Evolutionary conservation across 2,888 invertebrate species (phyloP).

Genomic region (Coelogynopora nodosa): DNA sequence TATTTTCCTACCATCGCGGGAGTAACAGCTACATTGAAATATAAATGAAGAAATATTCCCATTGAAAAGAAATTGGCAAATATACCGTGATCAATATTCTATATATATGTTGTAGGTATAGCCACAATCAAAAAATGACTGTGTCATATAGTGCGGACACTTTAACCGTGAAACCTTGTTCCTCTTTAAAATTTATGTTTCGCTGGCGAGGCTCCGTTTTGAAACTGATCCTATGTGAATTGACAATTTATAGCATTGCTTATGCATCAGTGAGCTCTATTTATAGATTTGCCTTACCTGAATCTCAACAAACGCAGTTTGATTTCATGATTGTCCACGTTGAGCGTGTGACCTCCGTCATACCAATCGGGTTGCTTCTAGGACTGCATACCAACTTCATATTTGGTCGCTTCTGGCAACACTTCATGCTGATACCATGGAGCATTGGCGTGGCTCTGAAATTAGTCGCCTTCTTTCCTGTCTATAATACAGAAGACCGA

Average conservation of each 20-base stretch:
- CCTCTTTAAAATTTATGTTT: not conserved
- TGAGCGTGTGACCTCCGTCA: not conserved
- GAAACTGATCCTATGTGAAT: not conserved
- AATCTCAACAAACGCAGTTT: not conserved
- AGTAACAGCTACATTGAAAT: too few relatives aligned
- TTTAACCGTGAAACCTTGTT: not conserved
- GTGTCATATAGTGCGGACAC: too few relatives aligned
- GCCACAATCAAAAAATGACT: too few relatives aligned
- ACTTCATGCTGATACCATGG: not conserved
- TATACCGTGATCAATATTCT: too few relatives aligned
- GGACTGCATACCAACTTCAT: conserved; percentile 16
- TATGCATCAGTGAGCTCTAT: not conserved
- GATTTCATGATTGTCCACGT: not conserved
- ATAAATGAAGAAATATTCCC: too few relatives aligned
- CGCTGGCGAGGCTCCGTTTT: not conserved
- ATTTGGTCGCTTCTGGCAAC: not conserved
- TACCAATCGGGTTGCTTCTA: not conserved
- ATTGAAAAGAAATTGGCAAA: too few relatives aligned
- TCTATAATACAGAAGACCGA: not conserved
- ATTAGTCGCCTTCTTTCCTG: not conserved
- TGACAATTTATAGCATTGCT: not conserved
- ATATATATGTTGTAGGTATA: too few relatives aligned
- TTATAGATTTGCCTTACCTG: not conserved
- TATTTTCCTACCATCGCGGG: too few relatives aligned
- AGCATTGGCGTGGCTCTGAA: not conserved